phyloP scores from a whole-genome alignment of 2,797 vertebrate genomes.

The Bradypus variegatus region DNA sequence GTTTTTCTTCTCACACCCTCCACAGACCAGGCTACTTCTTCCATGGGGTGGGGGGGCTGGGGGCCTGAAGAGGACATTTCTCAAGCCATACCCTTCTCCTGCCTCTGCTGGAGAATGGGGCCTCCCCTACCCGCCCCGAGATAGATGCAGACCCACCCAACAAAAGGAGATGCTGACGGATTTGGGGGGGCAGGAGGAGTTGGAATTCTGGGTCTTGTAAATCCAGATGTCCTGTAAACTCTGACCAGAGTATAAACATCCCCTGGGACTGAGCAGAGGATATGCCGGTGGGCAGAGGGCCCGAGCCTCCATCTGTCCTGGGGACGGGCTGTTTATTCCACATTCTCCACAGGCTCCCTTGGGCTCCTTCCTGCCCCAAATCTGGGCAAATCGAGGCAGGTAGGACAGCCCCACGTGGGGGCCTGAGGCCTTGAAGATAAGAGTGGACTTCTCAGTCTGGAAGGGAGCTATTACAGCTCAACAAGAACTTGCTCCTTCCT shows the following conservation, averaged over 20 bases:
- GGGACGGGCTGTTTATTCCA: slow-evolving; percentile 58
- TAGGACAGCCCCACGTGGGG: not conserved
- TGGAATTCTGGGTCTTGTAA: slow-evolving; percentile 72
- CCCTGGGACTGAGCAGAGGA: slow-evolving; percentile 42
- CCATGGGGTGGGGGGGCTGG: not conserved
- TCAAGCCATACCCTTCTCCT: not conserved
- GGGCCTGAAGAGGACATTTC: not conserved
- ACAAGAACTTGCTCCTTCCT: not conserved
- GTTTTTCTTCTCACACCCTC: not conserved
- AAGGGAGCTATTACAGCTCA: not conserved
- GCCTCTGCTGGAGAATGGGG: not conserved
- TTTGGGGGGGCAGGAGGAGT: slow-evolving; percentile 47
- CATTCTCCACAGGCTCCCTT: not conserved
- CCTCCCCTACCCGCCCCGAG: not conserved
- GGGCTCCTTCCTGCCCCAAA: slow-evolving; percentile 25
- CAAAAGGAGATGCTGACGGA: slow-evolving; percentile 41
- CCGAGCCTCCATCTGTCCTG: slow-evolving; percentile 21
- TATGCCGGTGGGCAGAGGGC: slow-evolving; percentile 37
- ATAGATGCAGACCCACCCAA: slow-evolving; percentile 57
- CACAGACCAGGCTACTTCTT: not conserved
- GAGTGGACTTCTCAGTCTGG: not conserved
- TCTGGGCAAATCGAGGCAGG: not conserved
- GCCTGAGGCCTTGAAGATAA: not conserved
- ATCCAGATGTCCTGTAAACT: slow-evolving; percentile 67
- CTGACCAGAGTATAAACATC: slow-evolving; percentile 69